A percentile compares a stretch with the other conserved stretches of the same genome.
These are phyloP conservation scores for Syngnathus floridae DNA, from an alignment of 2,113 vertebrate species.

Conservation along the genomic window DNA sequence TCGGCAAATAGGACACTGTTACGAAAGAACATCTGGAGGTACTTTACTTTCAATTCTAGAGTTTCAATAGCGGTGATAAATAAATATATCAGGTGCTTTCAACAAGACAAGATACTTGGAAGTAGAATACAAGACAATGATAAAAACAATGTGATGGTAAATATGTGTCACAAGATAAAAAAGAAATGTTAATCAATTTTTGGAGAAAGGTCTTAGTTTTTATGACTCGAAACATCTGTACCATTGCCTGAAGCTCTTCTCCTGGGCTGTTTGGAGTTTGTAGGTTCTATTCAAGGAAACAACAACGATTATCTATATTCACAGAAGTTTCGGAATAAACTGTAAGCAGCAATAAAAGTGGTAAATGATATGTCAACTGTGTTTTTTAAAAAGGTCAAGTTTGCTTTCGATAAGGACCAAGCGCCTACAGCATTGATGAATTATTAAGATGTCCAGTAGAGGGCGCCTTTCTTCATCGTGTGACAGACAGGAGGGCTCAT, in stretches of 20 bases:
- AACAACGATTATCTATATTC: too few species aligned
- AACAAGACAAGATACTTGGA: not conserved
- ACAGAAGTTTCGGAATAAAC: not conserved
- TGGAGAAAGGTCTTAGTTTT: not conserved
- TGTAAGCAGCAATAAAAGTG: not conserved
- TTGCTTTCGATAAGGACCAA: too few species aligned
- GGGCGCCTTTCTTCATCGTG: constrained; percentile 10
- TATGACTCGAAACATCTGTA: not conserved
- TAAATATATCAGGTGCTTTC: not conserved
- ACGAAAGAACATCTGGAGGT: constrained; percentile 3
- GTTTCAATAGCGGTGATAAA: constrained; percentile 2
- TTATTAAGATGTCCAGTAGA: constrained; percentile 23
- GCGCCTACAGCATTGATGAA: too few species aligned
- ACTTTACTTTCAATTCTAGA: not conserved
- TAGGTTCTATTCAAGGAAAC: too few species aligned
- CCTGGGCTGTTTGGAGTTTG: too few species aligned
- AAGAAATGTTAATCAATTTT: not conserved
- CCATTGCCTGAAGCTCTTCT: not conserved
- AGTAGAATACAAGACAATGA: not conserved
- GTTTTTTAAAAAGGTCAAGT: too few species aligned
- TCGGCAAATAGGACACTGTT: not conserved
- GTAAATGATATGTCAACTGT: constrained; percentile 12
- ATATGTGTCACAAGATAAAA: not conserved
- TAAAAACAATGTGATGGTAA: not conserved
- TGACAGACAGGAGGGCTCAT: not conserved